Evolutionary conservation across 2,113 vertebrate genomes (phyloP).

Genomic region (Alethe castanea): DNA sequence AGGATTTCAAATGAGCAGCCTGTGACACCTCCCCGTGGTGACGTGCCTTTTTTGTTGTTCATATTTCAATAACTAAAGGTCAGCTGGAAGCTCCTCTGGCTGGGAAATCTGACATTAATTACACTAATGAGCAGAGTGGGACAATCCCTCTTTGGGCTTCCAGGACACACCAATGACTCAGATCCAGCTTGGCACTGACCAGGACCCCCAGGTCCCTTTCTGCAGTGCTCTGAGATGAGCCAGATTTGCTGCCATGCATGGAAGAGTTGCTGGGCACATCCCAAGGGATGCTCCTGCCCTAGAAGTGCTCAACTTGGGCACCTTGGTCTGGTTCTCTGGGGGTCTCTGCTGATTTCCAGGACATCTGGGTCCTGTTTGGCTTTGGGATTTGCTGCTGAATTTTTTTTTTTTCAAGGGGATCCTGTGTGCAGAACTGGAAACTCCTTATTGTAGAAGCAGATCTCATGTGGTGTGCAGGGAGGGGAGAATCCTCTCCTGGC

Average conservation of each 20-base stretch:
- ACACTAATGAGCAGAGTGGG: background rate
- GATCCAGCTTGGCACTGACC: background rate
- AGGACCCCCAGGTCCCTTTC: background rate
- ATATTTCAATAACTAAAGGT: slow-evolving; percentile 14
- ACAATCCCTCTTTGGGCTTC: background rate
- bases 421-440: rapidly evolving
- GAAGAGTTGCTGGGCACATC: background rate
- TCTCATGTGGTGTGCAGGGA: rapidly evolving
- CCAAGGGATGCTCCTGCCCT: background rate
- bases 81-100: background rate
- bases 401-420: background rate
- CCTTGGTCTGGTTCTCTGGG: background rate
- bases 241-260: rapidly evolving
- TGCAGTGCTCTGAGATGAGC: background rate
- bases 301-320: background rate
- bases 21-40: background rate
- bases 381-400: background rate
- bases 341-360: background rate
- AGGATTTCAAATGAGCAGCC: background rate
- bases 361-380: background rate
- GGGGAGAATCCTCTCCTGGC: background rate
- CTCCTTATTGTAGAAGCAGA: background rate
- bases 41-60: background rate
- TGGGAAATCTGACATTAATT: slow-evolving; percentile 16
- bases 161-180: background rate